Conservation (phyloP, 2,797 vertebrate genomes). For the Melanogrammus aeglefinus region DNA sequence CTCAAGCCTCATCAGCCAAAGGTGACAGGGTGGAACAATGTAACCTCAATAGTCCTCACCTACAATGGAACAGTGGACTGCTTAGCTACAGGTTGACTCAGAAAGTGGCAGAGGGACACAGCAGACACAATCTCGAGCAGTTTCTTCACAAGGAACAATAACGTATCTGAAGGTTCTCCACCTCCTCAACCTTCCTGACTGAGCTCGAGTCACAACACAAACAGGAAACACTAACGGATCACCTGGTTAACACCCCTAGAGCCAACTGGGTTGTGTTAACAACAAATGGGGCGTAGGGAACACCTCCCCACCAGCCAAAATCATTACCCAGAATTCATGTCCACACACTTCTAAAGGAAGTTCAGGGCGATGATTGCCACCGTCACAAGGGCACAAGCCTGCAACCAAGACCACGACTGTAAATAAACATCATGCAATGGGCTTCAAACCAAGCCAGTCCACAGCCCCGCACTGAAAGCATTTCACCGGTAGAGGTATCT, state of each 20-base stretch:
- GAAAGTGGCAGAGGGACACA: neutral
- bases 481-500: too few relatives aligned
- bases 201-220: conserved; percentile 5
- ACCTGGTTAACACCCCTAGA: neutral
- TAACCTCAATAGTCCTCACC: conserved; percentile 1
- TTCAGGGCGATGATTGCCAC: conserved; percentile 7
- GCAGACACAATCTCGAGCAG: neutral
- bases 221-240: conserved; percentile 8
- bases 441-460: too few relatives aligned
- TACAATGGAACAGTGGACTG: conserved; percentile 5
- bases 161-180: conserved; percentile 4
- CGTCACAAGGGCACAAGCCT: conserved; percentile 10
- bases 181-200: neutral
- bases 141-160: conserved; percentile 5
- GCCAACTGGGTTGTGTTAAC: neutral
- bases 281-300: neutral
- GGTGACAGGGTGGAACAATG: conserved; percentile 13
- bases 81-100: conserved; percentile 10
- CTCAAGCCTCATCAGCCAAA: conserved; percentile 11
- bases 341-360: neutral
- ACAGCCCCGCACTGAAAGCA: too few relatives aligned
- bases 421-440: too few relatives aligned
- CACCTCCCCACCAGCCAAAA: neutral
- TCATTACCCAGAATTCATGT: conserved; percentile 6
- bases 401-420: too few relatives aligned